A percentile compares a stretch with the other conserved stretches of the same genome.
Conservation (phyloP, 2,888 invertebrate genomes). For the Hypselothyrea guttata region DNA sequence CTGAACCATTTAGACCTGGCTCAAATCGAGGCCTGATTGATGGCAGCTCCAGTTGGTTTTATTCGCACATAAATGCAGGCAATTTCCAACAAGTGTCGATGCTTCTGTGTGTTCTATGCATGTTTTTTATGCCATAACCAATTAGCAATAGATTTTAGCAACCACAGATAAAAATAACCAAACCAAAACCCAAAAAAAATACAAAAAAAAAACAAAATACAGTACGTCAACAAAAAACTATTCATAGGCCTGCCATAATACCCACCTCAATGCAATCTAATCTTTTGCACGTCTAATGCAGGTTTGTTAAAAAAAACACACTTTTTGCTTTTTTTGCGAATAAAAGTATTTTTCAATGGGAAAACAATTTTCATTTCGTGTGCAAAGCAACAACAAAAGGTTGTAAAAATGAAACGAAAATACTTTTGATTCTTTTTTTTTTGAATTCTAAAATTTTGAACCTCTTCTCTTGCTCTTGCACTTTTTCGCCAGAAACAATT, state of each 20-base stretch:
- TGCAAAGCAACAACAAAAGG: conserved; percentile 41
- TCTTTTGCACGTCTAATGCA: conserved; percentile 22
- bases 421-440: neutral
- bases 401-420: conserved; percentile 36
- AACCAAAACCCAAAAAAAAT: too few relatives aligned
- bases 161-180: neutral
- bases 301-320: conserved; percentile 11
- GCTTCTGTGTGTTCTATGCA: conserved; percentile 7
- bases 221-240: neutral
- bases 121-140: conserved; percentile 5
- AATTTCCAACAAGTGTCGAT: conserved; percentile 6
- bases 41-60: neutral
- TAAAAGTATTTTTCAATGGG: conserved; percentile 21
- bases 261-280: conserved; percentile 25
- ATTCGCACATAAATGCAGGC: neutral
- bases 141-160: neutral
- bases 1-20: neutral
- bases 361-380: conserved; percentile 35
- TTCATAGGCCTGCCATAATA: neutral
- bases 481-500: conserved; percentile 5
- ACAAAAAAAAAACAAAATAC: neutral
- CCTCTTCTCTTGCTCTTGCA: neutral
- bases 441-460: neutral
- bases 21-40: conserved; percentile 3
- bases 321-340: conserved; percentile 13